phyloP scores from a whole-genome alignment of 1,140 invertebrate species.

The Manduca sexta region DNA sequence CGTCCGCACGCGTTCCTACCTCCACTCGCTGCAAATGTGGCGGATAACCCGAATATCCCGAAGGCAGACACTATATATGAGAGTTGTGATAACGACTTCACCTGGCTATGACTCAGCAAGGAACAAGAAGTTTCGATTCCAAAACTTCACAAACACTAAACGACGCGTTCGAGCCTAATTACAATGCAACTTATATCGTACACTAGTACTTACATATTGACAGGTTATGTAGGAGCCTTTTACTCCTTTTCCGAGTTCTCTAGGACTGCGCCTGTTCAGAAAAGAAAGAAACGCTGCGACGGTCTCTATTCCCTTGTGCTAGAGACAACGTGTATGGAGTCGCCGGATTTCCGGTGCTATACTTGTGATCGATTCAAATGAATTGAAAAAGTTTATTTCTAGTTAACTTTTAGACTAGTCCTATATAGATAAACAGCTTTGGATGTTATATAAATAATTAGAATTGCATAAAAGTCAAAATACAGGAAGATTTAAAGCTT shows the following conservation, averaged over 20 bases:
- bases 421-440: background rate
- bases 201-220: conserved; percentile 69
- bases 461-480: conserved; percentile 3
- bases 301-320: conserved; percentile 63
- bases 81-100: conserved; percentile 25
- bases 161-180: background rate
- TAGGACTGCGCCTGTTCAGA: conserved; percentile 71
- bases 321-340: conserved; percentile 67
- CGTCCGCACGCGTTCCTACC: conserved; percentile 20
- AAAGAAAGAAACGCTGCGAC: conserved; percentile 70
- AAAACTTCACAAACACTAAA: background rate
- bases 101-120: conserved; percentile 54
- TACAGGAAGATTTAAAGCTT: conserved; percentile 1
- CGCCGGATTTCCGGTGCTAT: conserved; percentile 64
- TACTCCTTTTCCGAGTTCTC: conserved; percentile 73
- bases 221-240: conserved; percentile 74
- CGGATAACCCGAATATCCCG: conserved; percentile 12
- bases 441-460: conserved; percentile 3
- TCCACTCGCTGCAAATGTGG: conserved; percentile 39
- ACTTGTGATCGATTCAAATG: conserved; percentile 49
- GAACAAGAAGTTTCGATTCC: conserved; percentile 4
- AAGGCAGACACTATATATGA: background rate
- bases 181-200: conserved; percentile 18
- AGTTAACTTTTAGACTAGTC: conserved; percentile 4
- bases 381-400: conserved; percentile 19